Evolutionary conservation across 2,113 vertebrate species (phyloP).

Genomic region (Mixornis gularis): DNA sequence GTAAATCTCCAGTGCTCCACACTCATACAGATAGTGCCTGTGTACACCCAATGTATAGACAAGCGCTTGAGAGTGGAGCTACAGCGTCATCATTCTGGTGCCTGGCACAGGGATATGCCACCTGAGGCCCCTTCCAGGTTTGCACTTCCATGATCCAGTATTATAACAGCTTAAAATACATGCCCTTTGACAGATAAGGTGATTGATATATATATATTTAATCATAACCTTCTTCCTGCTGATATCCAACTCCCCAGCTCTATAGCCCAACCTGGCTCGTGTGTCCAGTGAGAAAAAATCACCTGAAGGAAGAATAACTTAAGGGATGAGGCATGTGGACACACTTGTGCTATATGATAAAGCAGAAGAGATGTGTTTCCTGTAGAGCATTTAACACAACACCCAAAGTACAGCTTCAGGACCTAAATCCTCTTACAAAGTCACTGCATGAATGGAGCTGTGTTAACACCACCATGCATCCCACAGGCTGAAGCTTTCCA

Average conservation of each 20-base stretch:
- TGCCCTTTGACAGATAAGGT: neutral
- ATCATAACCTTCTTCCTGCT: neutral
- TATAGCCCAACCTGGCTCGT: neutral
- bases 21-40: neutral
- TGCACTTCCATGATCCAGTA: neutral
- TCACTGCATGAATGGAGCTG: neutral
- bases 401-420: neutral
- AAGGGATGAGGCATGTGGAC: neutral
- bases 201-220: no score
- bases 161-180: neutral
- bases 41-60: rapidly evolving
- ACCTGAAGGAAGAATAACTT: neutral
- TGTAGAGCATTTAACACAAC: neutral
- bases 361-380: neutral
- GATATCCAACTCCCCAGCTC: neutral
- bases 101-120: neutral
- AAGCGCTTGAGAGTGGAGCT: neutral
- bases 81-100: neutral
- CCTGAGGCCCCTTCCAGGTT: neutral
- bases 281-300: neutral
- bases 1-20: neutral
- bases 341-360: neutral
- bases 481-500: neutral
- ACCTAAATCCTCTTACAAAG: neutral
- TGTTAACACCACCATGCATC: neutral